Evolutionary conservation across 2,797 vertebrate species (phyloP), one percentile per base, ranked within the genome.

Genomic region (Neopelma chrysocephalum): DNA sequence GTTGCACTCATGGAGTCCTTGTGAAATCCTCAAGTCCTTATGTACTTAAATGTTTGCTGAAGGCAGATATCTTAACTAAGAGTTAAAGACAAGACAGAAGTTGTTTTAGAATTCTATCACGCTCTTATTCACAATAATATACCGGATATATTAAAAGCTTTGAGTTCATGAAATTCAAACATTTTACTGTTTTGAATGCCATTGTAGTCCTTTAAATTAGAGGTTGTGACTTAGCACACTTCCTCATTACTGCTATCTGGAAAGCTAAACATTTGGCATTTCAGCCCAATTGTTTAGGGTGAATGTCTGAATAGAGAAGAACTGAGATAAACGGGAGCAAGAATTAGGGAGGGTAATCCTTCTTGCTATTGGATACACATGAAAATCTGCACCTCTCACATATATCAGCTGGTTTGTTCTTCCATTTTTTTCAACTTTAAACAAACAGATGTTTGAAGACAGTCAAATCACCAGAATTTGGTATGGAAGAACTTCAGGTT

Each of bases 401-500:
- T 62, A 3, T 20, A n/a, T 60, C 1, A 0, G 10, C 18, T 60
- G 10, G 4, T 26, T 62, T 40, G 12, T 2, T 29, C 15, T 23
- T 20, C 6, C 2, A 3, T 22, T 61, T 53, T 61, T 43, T 57
- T 53, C 42, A 47, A 8, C 29, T 81, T 25, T 20, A 50, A 81
- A 19, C 12, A 53, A 16, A 16, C 16, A 45, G 13, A 40, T 32
- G 4, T 9, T 40, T 53, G 29, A 31, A 31, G n/a, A 48, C 8
- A 20, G 12, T 34, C 8, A 54, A 27, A 71, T 11, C 6, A 22
- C 4, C 8, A 36, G 22, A 45, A 68, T 27, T 34, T n/a, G 16
- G 5, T 50, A 29, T 20, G 7, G 31, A 40, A 34, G 25, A 54
- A 36, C 10, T n/a, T 43, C 5, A 5, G 2, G 0, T 0, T 26